phyloP scores from a whole-genome alignment of 2,888 invertebrate genomes.

The Caenorhabditis wallacei region DNA sequence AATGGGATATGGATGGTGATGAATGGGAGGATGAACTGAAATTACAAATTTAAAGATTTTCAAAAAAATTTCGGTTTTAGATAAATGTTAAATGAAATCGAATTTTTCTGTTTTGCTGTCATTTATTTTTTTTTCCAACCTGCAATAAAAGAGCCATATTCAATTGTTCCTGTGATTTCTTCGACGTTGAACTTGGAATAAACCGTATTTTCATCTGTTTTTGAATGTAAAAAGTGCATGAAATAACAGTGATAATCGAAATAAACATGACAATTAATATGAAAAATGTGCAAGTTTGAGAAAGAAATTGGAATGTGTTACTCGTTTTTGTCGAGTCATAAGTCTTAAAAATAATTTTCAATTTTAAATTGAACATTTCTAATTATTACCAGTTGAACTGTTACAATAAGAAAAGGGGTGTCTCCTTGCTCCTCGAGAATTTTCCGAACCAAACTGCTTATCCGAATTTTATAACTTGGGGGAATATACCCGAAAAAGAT shows the following conservation, averaged over 20 bases:
- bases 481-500: constrained; percentile 47
- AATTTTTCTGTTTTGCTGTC: too few relatives aligned
- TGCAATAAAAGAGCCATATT: constrained; percentile 35
- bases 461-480: constrained; percentile 18
- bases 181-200: constrained; percentile 15
- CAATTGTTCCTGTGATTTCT: constrained; percentile 52
- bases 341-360: constrained; percentile 7
- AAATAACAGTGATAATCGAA: constrained; percentile 33
- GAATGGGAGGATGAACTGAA: constrained; percentile 61
- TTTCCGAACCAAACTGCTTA: constrained; percentile 13
- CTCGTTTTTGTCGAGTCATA: not conserved
- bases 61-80: too few relatives aligned
- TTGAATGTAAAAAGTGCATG: constrained; percentile 31
- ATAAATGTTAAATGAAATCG: too few relatives aligned
- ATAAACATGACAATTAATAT: constrained; percentile 37
- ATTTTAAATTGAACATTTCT: not conserved
- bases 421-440: constrained; percentile 36
- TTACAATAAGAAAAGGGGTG: constrained; percentile 46
- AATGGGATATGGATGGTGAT: constrained; percentile 62
- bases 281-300: constrained; percentile 46
- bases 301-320: constrained; percentile 25
- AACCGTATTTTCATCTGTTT: constrained; percentile 29
- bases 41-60: not conserved
- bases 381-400: constrained; percentile 24
- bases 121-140: not conserved